A percentile compares a stretch with the other conserved stretches of the same genome.
phyloP scores from a whole-genome alignment of 2,113 vertebrate species.

The Nothoprocta perdicaria region DNA sequence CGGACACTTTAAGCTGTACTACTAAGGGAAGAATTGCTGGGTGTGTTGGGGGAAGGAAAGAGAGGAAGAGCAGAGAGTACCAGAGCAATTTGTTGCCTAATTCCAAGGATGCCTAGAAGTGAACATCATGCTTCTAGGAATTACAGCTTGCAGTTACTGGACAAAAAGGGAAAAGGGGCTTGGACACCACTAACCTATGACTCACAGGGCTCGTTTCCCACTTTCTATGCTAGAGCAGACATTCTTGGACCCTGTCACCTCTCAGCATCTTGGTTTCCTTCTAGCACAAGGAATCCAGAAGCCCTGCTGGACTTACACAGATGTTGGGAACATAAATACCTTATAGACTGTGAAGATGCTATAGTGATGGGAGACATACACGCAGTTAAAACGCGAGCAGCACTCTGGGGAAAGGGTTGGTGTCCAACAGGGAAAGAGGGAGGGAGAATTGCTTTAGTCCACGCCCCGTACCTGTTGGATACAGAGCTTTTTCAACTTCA shows the following conservation, averaged over 20 bases:
- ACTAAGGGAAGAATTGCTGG: neutral
- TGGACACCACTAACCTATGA: neutral
- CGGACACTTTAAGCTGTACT: neutral
- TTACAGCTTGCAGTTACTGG: neutral
- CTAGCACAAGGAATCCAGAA: neutral
- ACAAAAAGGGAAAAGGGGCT: neutral
- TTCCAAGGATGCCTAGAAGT: neutral
- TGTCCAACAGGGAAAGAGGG: neutral
- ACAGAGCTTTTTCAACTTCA: constrained; percentile 88
- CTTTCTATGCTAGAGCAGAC: neutral
- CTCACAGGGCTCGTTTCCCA: neutral
- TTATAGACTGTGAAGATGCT: neutral
- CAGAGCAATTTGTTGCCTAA: neutral
- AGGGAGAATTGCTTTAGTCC: neutral
- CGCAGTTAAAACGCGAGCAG: neutral
- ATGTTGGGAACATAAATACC: neutral
- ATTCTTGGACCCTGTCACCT: neutral
- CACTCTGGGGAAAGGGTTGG: neutral
- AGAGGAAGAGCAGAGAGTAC: neutral
- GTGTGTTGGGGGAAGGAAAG: no score
- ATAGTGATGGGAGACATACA: neutral
- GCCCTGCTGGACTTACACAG: neutral
- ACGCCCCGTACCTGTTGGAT: constrained; percentile 88
- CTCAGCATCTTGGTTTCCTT: neutral
- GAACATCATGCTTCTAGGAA: neutral